A percentile compares a stretch with the other conserved stretches of the same genome.
phyloP scores from a whole-genome alignment of 2,113 vertebrate genomes.

The Corapipo altera region DNA sequence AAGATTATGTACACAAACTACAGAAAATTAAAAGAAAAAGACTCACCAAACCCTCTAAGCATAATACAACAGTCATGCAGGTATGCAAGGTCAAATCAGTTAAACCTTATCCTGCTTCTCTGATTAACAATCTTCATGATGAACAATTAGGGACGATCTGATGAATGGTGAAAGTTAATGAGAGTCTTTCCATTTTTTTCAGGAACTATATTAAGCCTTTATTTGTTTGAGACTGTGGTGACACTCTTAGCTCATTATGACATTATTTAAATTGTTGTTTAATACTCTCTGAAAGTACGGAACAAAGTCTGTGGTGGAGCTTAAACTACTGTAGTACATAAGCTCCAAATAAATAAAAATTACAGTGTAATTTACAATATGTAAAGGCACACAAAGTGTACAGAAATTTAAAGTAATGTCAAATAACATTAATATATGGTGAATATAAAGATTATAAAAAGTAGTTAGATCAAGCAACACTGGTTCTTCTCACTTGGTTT shows the following conservation, averaged over 20 bases:
- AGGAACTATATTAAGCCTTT: not conserved
- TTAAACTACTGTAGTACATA: not conserved
- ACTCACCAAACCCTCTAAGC: not conserved
- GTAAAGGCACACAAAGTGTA: not conserved
- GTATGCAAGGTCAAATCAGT: not conserved
- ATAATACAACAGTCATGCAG: not conserved
- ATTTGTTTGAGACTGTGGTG: not conserved
- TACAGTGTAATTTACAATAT: not conserved
- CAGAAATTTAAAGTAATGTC: not conserved
- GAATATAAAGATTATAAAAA: not conserved
- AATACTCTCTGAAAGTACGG: not conserved
- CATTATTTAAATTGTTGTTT: not conserved
- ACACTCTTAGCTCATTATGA: not conserved
- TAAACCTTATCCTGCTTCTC: not conserved
- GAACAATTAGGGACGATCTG: constrained; percentile 4
- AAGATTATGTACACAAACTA: not conserved
- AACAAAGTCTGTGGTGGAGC: not conserved
- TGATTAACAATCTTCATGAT: not conserved
- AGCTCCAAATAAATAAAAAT: not conserved
- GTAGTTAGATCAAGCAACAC: not conserved
- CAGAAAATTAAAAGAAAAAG: not conserved
- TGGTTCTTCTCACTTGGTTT: not conserved
- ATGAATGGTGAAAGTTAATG: not conserved
- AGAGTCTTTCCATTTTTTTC: not conserved
- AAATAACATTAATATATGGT: not conserved